Conservation (phyloP, 2,113 vertebrate species). For the Python bivittatus region DNA sequence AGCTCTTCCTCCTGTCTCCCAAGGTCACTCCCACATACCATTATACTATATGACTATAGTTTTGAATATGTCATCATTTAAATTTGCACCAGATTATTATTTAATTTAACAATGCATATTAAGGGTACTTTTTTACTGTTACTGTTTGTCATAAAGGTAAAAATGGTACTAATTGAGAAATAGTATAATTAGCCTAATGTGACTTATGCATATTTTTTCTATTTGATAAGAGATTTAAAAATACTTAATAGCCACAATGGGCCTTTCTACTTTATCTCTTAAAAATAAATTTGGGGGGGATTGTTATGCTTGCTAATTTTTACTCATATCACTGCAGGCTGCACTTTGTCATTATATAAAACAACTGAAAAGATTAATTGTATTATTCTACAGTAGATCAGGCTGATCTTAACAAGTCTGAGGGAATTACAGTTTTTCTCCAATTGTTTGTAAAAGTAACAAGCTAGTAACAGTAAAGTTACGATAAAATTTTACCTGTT, state of each 20-base stretch:
- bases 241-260: constrained; percentile 47
- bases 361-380: constrained; percentile 32
- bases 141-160: constrained; percentile 19
- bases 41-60: neutral
- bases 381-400: constrained; percentile 38
- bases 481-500: constrained; percentile 33
- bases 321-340: neutral
- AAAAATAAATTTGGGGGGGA: constrained; percentile 32
- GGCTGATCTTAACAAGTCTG: constrained; percentile 5
- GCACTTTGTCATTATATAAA: constrained; percentile 42
- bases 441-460: constrained; percentile 5
- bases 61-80: neutral
- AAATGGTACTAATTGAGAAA: neutral
- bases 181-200: constrained; percentile 21
- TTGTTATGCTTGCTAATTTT: constrained; percentile 41
- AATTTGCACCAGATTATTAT: neutral
- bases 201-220: constrained; percentile 30
- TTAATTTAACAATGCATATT: neutral
- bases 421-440: neutral
- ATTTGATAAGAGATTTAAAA: neutral
- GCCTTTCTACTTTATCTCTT: constrained; percentile 48
- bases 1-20: no score
- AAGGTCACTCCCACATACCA: no score
- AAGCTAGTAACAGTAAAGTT: constrained; percentile 17
- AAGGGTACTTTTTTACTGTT: neutral